Base-by-base conservation (phyloP, 2,888 invertebrate species). In the Pyrocoelia pectoralis region DNA sequence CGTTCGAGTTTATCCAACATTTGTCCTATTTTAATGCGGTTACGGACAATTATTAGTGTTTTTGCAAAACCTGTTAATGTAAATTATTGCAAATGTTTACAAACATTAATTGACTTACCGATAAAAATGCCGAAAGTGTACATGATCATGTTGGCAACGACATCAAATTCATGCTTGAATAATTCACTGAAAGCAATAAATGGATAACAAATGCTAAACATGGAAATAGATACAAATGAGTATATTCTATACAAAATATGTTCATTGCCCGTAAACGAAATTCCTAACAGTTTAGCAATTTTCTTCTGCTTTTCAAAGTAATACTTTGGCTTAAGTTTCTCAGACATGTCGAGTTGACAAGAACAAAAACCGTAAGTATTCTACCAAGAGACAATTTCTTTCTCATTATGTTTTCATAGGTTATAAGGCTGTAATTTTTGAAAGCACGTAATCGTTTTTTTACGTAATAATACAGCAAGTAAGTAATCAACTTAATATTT, bases 161-260 rank as follows among this genome's bases (percentile, higher is more conserved):
- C 53, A 46, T 59, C 59, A 33, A 59, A 59, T 29, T 59, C 59
- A 28, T 59, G 54, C 13, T 53, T 53, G 24, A 59, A 59, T 15
- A 59, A 40, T n/a, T 59, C 59, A 5, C 48, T 24, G n/a, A 59
- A 52, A 1, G 38, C 46, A 14, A 59, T 18, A 15, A 59, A 19
- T 10, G 59, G 59, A 48, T 59, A 59, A 8, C 18, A 46, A 17
- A 46, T 19, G 10, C 53, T 33, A 24, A 38, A 51, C 5, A 53
- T 14, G 1, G 14, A 18, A 33, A 59, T n/a, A 17, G 15, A 59
- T 12, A 29, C 13, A 2, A 15, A 3, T 1, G 59, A 38, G 18
- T 38, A 59, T 12, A 59, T 53, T 24, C 15, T 53, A 12, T 59
- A 59, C 2, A 15, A 5, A n/a, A 43, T 38, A 19, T 33, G 24